Base-by-base conservation (phyloP, 1,140 invertebrate genomes). In the Schlechtendalia chinensis region DNA sequence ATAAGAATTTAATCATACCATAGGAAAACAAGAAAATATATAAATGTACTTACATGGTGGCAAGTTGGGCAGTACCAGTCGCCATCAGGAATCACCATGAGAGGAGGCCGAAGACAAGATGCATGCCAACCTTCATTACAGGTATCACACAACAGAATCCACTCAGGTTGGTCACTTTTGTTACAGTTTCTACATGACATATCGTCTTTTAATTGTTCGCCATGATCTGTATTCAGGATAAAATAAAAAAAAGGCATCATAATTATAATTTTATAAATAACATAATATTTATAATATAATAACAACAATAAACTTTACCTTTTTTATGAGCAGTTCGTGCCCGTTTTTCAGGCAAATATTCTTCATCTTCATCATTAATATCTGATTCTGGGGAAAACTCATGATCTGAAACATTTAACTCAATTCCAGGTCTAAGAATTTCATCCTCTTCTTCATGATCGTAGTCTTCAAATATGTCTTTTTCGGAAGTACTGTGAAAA, bases 1-100 rank as follows among this genome's bases (percentile, higher is more conserved):
- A 11, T 56, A 69, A 69, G 71, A 69, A 45, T 45, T 50, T 50
- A 22, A 75, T 79, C 24, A 81, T n/a, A 12, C 14, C 58, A 11
- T 27, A 5, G n/a, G 29, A 54, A 79, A 32, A 50, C 74, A 24
- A 54, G 50, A 82, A 56, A 81, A 56, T 39, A 3, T 27, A 83
- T 74, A 75, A 54, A 65, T 79, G 1, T 75, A 87, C 88, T 87
- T 82, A 91, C 89, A 85, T 97, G 96, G 85, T 96, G 92, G 87
- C 97, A 99, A 0, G 94, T 94, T 63, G 96, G 96, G 86, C 97
- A 98, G 86, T 91, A 96, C 97, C 97, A 98, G 85, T 98, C 94
- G 27, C 96, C 96, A 85, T 98, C 95, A 8, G 97, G 97, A 84
- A 99, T 95, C 1, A 96, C 88, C 86, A 97, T 91, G 11, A 98